These are phyloP conservation scores for Pygocentrus nattereri DNA, from an alignment of 2,797 vertebrate species.

Conservation along the genomic window DNA sequence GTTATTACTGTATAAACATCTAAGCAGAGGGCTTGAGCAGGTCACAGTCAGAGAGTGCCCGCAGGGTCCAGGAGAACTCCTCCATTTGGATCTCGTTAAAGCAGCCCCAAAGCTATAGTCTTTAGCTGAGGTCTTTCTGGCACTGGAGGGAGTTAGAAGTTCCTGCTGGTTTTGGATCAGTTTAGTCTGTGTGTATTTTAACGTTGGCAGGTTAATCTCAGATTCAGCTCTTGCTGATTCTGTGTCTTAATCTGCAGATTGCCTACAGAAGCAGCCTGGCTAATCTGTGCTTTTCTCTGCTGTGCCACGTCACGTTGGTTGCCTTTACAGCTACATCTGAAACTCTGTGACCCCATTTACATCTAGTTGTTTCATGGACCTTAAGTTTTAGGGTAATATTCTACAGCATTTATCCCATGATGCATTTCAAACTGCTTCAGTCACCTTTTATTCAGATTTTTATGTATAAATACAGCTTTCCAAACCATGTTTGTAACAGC, in stretches of 20 bases:
- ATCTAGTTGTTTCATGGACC: background rate
- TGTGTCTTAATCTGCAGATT: too few relatives aligned
- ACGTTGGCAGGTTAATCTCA: background rate
- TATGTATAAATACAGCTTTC: too few relatives aligned
- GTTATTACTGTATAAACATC: constrained; percentile 25
- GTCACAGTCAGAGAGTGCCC: constrained; percentile 1
- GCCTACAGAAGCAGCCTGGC: background rate
- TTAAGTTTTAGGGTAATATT: too few relatives aligned
- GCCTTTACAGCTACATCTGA: background rate
- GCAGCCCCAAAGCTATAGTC: background rate
- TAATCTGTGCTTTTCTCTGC: background rate
- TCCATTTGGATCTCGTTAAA: constrained; percentile 11
- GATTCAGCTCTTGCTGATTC: background rate
- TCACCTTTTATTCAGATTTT: too few relatives aligned
- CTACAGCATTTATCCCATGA: too few relatives aligned
- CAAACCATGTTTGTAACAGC: too few relatives aligned
- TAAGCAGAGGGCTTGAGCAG: constrained; percentile 13
- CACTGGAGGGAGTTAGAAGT: background rate
- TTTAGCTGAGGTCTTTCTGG: constrained; percentile 17
- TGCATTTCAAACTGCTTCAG: too few relatives aligned
- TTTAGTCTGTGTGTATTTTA: too few relatives aligned
- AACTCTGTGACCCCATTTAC: background rate
- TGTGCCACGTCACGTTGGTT: background rate
- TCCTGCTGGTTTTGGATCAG: background rate
- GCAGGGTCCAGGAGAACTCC: background rate